Percentiles rank a stretch among this genome's conserved stretches.
Conservation (phyloP, 2,113 vertebrate species). For the Ciconia stormi region DNA sequence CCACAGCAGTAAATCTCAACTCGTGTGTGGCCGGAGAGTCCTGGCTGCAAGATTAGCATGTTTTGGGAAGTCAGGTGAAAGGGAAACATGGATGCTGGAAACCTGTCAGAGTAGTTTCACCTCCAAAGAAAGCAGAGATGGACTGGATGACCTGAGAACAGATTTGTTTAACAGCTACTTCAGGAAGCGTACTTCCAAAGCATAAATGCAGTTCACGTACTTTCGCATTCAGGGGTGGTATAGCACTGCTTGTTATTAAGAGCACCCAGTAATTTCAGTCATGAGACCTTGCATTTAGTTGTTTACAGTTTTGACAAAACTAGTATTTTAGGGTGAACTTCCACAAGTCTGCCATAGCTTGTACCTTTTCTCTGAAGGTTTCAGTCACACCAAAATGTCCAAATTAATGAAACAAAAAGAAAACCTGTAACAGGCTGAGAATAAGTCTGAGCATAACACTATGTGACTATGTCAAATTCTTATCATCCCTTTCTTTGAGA, state of each 20-base stretch:
- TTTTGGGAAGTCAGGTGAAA: conserved; percentile 17
- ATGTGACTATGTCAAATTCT: neutral
- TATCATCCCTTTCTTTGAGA: neutral
- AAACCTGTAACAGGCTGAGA: neutral
- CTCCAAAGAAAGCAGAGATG: neutral
- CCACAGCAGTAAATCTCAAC: neutral
- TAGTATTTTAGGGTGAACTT: neutral
- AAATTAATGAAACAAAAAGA: neutral
- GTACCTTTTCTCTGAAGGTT: neutral
- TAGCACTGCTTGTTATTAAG: neutral
- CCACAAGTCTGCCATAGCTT: neutral
- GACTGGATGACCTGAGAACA: neutral
- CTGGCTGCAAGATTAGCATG: neutral
- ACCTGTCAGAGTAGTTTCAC: neutral
- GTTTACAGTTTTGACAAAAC: neutral
- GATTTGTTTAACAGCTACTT: neutral
- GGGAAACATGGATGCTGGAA: neutral
- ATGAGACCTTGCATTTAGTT: neutral
- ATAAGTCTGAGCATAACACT: neutral
- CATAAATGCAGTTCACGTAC: neutral
- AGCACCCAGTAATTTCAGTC: neutral
- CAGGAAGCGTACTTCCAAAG: neutral
- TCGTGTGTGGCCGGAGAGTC: neutral
- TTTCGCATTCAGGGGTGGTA: neutral
- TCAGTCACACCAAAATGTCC: neutral